Evolutionary conservation across 1,140 invertebrate genomes (phyloP).

Genomic region (Riptortus pedestris): DNA sequence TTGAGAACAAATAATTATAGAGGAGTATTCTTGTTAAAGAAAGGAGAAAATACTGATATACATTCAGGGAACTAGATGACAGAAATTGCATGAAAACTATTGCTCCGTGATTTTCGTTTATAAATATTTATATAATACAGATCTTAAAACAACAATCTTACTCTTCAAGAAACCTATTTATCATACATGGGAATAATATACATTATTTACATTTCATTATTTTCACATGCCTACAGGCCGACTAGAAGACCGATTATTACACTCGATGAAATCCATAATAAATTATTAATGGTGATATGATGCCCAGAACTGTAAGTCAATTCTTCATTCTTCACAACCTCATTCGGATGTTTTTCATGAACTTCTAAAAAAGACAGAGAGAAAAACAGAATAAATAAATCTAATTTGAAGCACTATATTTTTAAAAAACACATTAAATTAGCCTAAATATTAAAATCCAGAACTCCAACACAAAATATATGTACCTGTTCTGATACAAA

Average conservation of each 20-base stretch:
- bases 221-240: constrained; percentile 26
- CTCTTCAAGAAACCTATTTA: constrained; percentile 24
- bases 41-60: no score
- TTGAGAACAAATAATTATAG: no score
- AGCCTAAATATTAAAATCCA: background rate
- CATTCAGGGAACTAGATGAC: background rate
- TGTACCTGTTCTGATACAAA: background rate
- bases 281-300: constrained; percentile 17
- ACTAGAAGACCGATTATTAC: constrained; percentile 26
- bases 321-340: constrained; percentile 86
- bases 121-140: constrained; percentile 20
- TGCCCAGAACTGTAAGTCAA: constrained; percentile 52
- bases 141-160: constrained; percentile 16
- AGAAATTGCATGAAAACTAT: constrained; percentile 13
- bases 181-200: constrained; percentile 26
- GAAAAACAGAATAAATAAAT: constrained; percentile 11
- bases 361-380: constrained; percentile 50
- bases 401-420: background rate
- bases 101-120: constrained; percentile 15
- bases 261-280: constrained; percentile 19
- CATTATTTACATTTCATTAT: constrained; percentile 26
- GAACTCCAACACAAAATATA: background rate
- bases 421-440: constrained; percentile 1
- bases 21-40: no score
- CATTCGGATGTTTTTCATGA: constrained; percentile 77